Conservation (phyloP, 2,113 vertebrate species). For the Spilogale gracilis region DNA sequence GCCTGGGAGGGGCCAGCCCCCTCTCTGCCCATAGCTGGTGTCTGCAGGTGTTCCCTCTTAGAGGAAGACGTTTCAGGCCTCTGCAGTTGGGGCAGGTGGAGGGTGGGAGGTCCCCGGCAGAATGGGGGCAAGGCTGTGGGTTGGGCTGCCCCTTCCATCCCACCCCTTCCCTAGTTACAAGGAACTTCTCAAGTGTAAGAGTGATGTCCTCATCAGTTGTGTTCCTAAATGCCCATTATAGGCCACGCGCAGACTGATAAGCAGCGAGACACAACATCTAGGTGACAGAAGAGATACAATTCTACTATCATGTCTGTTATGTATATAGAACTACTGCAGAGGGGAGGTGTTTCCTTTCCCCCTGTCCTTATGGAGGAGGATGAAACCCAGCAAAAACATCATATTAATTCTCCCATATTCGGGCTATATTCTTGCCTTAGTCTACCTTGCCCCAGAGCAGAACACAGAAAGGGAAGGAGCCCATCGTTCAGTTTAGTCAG, state of each 20-base stretch:
- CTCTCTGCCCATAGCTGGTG: neutral
- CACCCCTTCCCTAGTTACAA: fast-evolving
- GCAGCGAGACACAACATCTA: neutral
- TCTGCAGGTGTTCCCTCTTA: neutral
- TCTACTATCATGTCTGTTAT: neutral
- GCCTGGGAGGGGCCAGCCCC: neutral
- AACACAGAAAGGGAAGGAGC: neutral
- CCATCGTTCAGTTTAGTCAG: fast-evolving
- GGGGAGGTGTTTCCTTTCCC: too few species aligned
- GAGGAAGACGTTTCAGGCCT: neutral
- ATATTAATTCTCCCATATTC: fast-evolving
- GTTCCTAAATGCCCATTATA: neutral
- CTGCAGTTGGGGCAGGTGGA: neutral
- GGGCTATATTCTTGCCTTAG: neutral
- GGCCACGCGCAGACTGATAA: fast-evolving
- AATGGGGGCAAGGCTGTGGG: neutral
- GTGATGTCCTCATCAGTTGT: neutral
- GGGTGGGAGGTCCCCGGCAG: neutral
- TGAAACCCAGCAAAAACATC: neutral
- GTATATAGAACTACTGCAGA: neutral
- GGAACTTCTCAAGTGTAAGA: neutral
- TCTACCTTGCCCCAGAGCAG: neutral
- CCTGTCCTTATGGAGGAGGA: neutral
- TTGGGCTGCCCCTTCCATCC: neutral
- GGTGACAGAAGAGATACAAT: neutral